Base-by-base conservation (phyloP, 1,140 invertebrate species). In the Ceratina calcarata region DNA sequence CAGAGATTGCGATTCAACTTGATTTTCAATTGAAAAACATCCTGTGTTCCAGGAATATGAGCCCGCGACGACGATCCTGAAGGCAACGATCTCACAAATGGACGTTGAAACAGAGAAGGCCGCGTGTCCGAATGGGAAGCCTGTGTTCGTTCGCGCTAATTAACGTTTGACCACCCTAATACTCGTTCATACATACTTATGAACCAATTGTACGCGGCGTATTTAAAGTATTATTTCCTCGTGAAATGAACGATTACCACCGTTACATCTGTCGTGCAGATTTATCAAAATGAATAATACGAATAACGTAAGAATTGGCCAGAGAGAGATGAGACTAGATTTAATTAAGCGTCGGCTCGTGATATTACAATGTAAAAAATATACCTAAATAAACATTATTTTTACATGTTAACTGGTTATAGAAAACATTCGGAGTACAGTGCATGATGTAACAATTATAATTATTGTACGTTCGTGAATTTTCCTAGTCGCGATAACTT, bases 101-200 rank as follows among this genome's bases (percentile, higher is more conserved):
- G 87, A 89, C 61, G 84, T 90, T 1, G 85, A 90, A 10, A 68
- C 78, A 32, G 74, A 66, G 1, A 83, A 51, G n/a, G 1, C 13
- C n/a, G 22, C 45, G 0, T 15, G 58, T 24, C 53, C 61, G 1
- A 82, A 80, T 45, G 76, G 71, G 16, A 89, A 91, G 53, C 66
- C 87, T 4, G 68, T 90, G 37, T 62, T 89, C 20, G 86, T 92
- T 58, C 89, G 87, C 12, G 91, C 91, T 16, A 91, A 82, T 87
- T 92, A 88, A 89, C 60, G 4, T 71, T 73, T 76, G 71, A 61
- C 20, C 66, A 27, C n/a, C n/a, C n/a, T n/a, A 57, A 37, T 0
- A 2, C 1, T 3, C 2, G 8, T 49, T n/a, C 61, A 62, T 62
- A 49, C 22, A 10, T 57, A 78, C 82, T 82, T 65, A 61, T 62